Conservation (phyloP, 2,113 vertebrate species). For the Cyanistes caeruleus region DNA sequence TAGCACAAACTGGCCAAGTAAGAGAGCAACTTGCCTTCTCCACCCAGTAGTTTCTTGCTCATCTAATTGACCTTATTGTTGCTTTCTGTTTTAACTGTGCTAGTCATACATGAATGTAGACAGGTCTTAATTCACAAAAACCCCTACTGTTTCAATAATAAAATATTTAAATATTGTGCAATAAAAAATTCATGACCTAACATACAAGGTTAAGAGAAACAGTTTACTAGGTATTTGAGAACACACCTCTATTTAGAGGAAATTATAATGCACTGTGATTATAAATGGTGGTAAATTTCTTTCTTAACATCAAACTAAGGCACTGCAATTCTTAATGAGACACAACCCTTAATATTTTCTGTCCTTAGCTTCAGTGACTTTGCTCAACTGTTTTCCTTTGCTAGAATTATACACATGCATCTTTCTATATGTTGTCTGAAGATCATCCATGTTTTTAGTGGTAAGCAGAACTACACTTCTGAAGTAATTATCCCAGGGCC, state of each 20-base stretch:
- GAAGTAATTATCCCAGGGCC: neutral
- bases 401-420: neutral
- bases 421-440: neutral
- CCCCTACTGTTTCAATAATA: neutral
- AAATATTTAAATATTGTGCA: neutral
- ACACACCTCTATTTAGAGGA: neutral
- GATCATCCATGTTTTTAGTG: neutral
- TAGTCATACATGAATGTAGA: neutral
- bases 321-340: neutral
- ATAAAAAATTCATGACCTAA: neutral
- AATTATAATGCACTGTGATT: neutral
- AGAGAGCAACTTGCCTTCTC: neutral
- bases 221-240: neutral
- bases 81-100: neutral
- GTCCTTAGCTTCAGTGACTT: neutral
- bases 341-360: neutral
- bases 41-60: neutral
- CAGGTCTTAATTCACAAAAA: neutral
- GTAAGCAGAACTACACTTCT: neutral
- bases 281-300: neutral
- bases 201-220: neutral
- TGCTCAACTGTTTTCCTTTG: neutral
- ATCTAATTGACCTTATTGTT: neutral
- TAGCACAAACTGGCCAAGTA: rapidly evolving
- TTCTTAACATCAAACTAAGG: neutral